Evolutionary conservation across 1,140 invertebrate species (phyloP), one percentile per base, ranked within the genome.

Genomic region (Ooceraea biroi): DNA sequence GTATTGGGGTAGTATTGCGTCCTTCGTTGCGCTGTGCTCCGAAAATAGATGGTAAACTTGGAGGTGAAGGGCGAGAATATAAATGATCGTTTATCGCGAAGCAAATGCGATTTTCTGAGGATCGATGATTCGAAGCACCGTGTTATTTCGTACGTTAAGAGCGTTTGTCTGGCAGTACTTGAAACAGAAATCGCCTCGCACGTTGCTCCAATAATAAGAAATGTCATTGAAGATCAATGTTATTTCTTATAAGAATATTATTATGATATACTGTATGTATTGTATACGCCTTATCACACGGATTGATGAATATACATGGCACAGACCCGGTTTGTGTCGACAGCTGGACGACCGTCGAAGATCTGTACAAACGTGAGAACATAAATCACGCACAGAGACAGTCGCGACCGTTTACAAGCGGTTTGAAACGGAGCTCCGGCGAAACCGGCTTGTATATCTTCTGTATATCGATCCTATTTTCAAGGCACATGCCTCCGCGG

Each of bases 401-500:
- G 14, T 46, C 41, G 30, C 10, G 41, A 48, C 50, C n/a, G 12
- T 25, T 63, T 48, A 0, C 82, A 19, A 61, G 12, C 41, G 19
- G 0, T 60, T 68, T 48, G 63, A 60, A 78, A 78, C 57, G 17
- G 17, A 36, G 27, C 27, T 36, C 27, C 44, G 50, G 76, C 55
- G 11, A 55, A 71, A 71, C 66, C 66, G 68, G 55, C 41, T 17
- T n/a, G n/a, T n/a, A n/a, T n/a, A n/a, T n/a, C 30, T 66, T 36
- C 36, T 41, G n/a, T 7, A 14, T 55, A 86, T 82, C 74, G 68
- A 86, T 85, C 65, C 58, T 74, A 55, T 73, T 60, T 63, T 46
- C 48, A 85, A 78, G 52, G 44, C 25, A 44, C 41, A 30, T 80
- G n/a, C 44, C 44, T 25, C 30, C 5, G n/a, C 52, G 68, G 60